These are phyloP conservation scores for Monochamus saltuarius DNA, from an alignment of 1,140 invertebrate genomes.

Conservation along the genomic window DNA sequence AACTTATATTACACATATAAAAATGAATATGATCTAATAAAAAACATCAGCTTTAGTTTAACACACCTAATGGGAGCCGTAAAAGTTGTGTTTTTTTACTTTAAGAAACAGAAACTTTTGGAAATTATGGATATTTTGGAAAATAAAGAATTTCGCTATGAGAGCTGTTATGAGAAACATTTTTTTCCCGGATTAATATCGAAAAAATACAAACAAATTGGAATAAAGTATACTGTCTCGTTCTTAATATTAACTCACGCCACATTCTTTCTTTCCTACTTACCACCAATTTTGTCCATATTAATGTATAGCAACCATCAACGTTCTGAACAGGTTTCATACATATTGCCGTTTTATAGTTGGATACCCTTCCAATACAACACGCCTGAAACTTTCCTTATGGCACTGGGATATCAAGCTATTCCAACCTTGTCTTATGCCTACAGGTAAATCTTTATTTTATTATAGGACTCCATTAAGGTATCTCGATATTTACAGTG, in stretches of 20 bases:
- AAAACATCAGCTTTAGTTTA: conserved; percentile 42
- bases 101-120: conserved; percentile 31
- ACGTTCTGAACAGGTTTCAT: conserved; percentile 16
- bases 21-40: conserved; percentile 39
- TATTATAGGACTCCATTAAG: background rate
- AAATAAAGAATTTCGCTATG: conserved; percentile 34
- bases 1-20: conserved; percentile 37
- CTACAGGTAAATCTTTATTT: conserved; percentile 19
- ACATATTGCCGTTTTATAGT: conserved; percentile 39
- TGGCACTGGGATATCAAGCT: conserved; percentile 32
- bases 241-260: conserved; percentile 41
- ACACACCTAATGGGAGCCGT: conserved; percentile 44
- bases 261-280: conserved; percentile 39
- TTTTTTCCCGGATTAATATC: conserved; percentile 30
- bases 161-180: conserved; percentile 24
- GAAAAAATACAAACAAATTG: conserved; percentile 28
- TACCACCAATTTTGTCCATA: conserved; percentile 32
- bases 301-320: conserved; percentile 15
- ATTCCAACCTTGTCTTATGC: conserved; percentile 45
- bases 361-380: conserved; percentile 43
- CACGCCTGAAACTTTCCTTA: conserved; percentile 35
- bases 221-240: conserved; percentile 35
- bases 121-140: conserved; percentile 40
- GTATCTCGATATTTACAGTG: conserved; percentile 23
- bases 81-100: conserved; percentile 43